A percentile compares a stretch with the other conserved stretches of the same genome.
These are phyloP conservation scores for Mamestra configurata DNA, from an alignment of 1,140 invertebrate genomes.

Conservation along the genomic window DNA sequence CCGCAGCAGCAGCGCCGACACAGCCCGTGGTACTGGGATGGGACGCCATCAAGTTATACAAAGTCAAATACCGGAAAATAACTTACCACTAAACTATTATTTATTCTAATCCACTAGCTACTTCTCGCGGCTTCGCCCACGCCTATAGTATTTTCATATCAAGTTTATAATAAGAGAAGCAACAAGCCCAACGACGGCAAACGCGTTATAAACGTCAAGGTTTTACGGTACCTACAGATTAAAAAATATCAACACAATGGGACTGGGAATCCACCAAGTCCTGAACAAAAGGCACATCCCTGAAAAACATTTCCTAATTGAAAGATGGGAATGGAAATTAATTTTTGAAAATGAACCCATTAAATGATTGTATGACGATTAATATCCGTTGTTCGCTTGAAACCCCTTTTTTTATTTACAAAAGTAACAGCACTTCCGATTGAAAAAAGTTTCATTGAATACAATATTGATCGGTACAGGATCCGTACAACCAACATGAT, in stretches of 20 bases:
- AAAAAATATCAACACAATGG: background rate
- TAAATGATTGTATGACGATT: constrained; percentile 68
- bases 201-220: background rate
- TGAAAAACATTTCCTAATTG: constrained; percentile 45
- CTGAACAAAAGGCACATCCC: constrained; percentile 22
- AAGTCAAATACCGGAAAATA: too few species aligned
- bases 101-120: too few species aligned
- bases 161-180: too few species aligned
- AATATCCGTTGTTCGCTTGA: constrained; percentile 64
- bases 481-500: background rate
- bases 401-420: constrained; percentile 65
- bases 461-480: background rate
- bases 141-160: too few species aligned
- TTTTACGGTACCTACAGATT: background rate
- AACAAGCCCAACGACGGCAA: background rate
- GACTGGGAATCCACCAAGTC: background rate
- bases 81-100: too few species aligned
- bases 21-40: too few species aligned
- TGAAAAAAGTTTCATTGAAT: constrained; percentile 5
- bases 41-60: too few species aligned
- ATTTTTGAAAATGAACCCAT: constrained; percentile 60
- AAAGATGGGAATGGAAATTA: constrained; percentile 37
- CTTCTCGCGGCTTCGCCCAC: too few species aligned
- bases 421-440: constrained; percentile 41
- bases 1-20: too few species aligned